Percentiles rank a stretch among this genome's conserved stretches.
Evolutionary conservation across 2,888 invertebrate species (phyloP).

Genomic region (Vanessa cardui): DNA sequence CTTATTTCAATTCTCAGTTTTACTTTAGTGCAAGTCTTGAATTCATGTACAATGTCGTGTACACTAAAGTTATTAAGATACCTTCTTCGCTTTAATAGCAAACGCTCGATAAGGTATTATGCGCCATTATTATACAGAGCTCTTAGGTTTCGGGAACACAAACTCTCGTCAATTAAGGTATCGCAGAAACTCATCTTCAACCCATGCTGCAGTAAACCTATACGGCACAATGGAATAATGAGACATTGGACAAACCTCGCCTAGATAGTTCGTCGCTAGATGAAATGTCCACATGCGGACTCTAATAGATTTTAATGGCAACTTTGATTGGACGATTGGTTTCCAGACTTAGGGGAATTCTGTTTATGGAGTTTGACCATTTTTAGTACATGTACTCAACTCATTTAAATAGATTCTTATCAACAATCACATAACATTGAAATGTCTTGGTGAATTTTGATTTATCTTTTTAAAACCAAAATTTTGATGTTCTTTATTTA

Average conservation of each 20-base stretch:
- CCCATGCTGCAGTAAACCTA: constrained; percentile 57
- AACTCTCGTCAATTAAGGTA: constrained; percentile 81
- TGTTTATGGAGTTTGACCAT: constrained; percentile 28
- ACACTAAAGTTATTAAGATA: too few relatives aligned
- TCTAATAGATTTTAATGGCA: constrained; percentile 37
- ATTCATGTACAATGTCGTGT: too few relatives aligned
- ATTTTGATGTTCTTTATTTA: too few relatives aligned
- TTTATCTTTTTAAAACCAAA: too few relatives aligned
- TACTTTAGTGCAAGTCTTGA: too few relatives aligned
- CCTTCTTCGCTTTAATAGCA: constrained; percentile 59
- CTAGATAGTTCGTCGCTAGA: constrained; percentile 43
- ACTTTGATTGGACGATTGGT: constrained; percentile 34
- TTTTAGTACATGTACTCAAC: constrained; percentile 16
- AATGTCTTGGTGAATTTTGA: too few relatives aligned
- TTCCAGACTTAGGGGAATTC: constrained; percentile 23
- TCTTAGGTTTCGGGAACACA: constrained; percentile 79
- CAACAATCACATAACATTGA: too few relatives aligned
- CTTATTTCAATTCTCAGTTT: too few relatives aligned
- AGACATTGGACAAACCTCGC: constrained; percentile 53
- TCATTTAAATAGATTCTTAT: not conserved
- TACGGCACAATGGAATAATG: constrained; percentile 78
- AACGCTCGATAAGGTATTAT: constrained; percentile 75
- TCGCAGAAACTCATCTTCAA: constrained; percentile 73
- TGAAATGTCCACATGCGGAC: constrained; percentile 35
- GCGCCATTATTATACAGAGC: constrained; percentile 78